These are phyloP conservation scores for Bubo bubo DNA, from an alignment of 2,113 vertebrate species.

Conservation along the genomic window DNA sequence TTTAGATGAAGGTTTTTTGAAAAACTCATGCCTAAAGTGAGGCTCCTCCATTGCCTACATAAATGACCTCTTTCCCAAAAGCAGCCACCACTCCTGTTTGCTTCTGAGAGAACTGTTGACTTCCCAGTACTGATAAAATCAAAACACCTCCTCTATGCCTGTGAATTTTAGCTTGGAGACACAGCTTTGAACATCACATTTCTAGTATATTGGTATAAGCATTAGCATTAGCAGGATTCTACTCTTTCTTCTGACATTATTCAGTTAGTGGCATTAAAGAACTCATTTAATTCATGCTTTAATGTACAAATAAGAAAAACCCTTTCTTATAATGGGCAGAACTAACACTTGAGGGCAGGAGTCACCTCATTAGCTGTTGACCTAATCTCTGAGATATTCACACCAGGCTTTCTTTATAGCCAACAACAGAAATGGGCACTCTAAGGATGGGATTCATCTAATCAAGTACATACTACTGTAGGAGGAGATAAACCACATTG, in stretches of 20 bases:
- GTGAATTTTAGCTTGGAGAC: neutral
- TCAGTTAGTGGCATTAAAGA: neutral
- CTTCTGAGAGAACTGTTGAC: neutral
- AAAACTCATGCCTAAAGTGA: neutral
- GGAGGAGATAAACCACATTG: constrained; percentile 20
- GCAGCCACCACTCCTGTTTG: neutral
- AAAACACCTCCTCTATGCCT: neutral
- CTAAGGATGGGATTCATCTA: neutral
- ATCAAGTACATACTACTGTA: neutral
- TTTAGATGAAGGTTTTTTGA: neutral
- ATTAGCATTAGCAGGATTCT: neutral
- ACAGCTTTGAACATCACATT: neutral
- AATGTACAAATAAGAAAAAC: neutral
- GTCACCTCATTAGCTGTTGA: neutral
- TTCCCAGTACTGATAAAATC: neutral
- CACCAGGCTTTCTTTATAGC: neutral
- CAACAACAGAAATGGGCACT: neutral
- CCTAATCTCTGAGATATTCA: neutral
- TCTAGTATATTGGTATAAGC: neutral
- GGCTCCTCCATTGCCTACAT: neutral
- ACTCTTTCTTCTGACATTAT: neutral
- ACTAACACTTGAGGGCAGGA: neutral
- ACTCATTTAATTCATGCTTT: neutral
- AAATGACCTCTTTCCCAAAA: neutral
- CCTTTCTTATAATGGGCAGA: neutral